Base-by-base conservation (phyloP, 2,113 vertebrate species). In the Corvus cornix region DNA sequence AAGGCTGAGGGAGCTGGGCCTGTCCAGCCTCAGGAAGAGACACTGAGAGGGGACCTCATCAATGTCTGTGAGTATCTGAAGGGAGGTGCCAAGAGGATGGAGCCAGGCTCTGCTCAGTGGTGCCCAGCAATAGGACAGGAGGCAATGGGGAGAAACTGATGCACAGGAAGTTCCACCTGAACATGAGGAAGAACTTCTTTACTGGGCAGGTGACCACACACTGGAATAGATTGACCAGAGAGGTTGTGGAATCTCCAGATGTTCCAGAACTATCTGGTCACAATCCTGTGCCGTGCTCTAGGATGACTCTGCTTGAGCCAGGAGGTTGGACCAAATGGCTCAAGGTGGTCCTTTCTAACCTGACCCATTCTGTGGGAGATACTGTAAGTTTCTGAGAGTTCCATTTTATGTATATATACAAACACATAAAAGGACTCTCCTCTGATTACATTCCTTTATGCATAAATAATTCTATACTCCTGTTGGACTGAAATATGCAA, bases 191-290 rank as follows among this genome's bases (percentile, higher is more conserved):
- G 10, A 52, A 4, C 2, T 74, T 44, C 51, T 58, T 44, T 39
- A 51, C 33, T 46, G 33, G 4, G n/a, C 0, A 0, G 4, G 22
- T 39, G 15, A 46, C 5, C 0, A 0, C 0, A 3, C 35, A 33
- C 19, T 46, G 28, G 33, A 30, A 59, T 0, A 41, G 46, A 10
- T 18, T 75, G 16, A 0, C 28, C 53, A 75, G 39, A n/a, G n/a
- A 68, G 24, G 24, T 1, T 68, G 28, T n/a, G 13, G n/a, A 53
- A 2, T 53, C 23, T 60, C 30, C 62, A 75, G 13, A n/a, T 67
- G 52, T 30, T 75, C 16, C 11, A 39, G 39, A 68, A 30, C 20
- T 18, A 9, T 48, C 46, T 68, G 53, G 6, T 15, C 1, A 1
- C 53, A 68, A 8, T 30, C 31, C 35, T 64, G 16, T 41, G 24